These are phyloP conservation scores for Helicolenus hilgendorfi DNA, from an alignment of 2,797 vertebrate genomes.

Conservation along the genomic window DNA sequence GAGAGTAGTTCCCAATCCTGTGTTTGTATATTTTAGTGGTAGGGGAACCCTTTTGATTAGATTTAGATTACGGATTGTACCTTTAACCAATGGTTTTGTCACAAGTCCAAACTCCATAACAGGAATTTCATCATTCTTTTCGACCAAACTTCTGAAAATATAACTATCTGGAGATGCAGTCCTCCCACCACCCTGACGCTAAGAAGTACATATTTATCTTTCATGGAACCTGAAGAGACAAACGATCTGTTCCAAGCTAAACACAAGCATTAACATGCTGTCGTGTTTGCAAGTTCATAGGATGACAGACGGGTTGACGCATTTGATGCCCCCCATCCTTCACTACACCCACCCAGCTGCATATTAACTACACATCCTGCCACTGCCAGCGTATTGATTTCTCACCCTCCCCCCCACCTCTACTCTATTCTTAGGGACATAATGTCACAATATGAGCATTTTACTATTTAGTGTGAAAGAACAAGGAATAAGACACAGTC, in stretches of 20 bases:
- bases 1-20: not conserved
- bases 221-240: conserved; percentile 32
- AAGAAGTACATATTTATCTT: conserved; percentile 5
- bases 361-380: conserved; percentile 64
- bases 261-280: conserved; percentile 46
- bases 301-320: conserved; percentile 56
- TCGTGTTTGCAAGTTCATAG: conserved; percentile 57
- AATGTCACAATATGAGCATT: conserved; percentile 74
- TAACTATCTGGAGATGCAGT: not conserved
- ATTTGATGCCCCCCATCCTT: conserved; percentile 44
- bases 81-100: not conserved
- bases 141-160: not conserved
- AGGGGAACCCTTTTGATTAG: not conserved
- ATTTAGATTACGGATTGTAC: not conserved
- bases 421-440: conserved; percentile 76
- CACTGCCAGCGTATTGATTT: conserved; percentile 63
- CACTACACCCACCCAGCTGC: conserved; percentile 58
- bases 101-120: not conserved
- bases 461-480: conserved; percentile 59
- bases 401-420: conserved; percentile 36
- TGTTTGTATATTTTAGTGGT: not conserved
- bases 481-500: conserved; percentile 41
- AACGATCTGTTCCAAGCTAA: conserved; percentile 18
- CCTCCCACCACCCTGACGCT: not conserved
- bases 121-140: not conserved